These are phyloP conservation scores for Micronisus gabar DNA, from an alignment of 2,113 vertebrate genomes.

Conservation along the genomic window DNA sequence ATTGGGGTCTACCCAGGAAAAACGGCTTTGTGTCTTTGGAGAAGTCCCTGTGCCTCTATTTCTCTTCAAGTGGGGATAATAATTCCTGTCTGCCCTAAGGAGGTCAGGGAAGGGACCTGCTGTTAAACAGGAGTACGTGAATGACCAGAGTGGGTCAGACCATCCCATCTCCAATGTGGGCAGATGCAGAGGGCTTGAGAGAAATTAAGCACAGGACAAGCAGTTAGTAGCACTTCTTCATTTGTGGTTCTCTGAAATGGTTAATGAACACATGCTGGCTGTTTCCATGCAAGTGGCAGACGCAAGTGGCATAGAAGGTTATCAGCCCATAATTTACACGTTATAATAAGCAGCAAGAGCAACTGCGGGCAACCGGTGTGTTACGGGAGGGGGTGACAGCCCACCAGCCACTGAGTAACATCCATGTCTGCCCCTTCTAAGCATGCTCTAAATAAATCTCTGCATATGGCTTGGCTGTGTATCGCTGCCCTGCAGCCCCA, in stretches of 20 bases:
- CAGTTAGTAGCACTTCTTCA: not conserved
- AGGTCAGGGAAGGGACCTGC: not conserved
- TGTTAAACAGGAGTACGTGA: not conserved
- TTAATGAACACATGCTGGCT: not conserved
- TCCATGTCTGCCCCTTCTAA: not conserved
- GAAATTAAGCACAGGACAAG: not conserved
- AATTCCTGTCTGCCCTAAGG: not conserved
- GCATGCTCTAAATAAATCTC: not conserved
- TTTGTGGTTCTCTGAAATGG: not conserved
- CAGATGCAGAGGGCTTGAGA: not conserved
- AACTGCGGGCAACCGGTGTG: rapidly evolving
- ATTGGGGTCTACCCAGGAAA: not conserved
- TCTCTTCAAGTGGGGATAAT: not conserved
- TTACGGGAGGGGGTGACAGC: not conserved
- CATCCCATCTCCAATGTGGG: not conserved
- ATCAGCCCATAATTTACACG: not conserved
- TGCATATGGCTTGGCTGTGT: not conserved
- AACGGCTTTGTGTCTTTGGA: not conserved
- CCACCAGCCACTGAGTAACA: not conserved
- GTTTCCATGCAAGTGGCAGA: not conserved
- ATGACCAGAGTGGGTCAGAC: not conserved
- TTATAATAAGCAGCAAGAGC: not conserved
- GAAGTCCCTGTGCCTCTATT: not conserved
- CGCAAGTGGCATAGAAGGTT: not conserved
- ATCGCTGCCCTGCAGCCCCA: not conserved